Conservation (phyloP, 2,797 vertebrate genomes). For the Melanotaenia boesemani region DNA sequence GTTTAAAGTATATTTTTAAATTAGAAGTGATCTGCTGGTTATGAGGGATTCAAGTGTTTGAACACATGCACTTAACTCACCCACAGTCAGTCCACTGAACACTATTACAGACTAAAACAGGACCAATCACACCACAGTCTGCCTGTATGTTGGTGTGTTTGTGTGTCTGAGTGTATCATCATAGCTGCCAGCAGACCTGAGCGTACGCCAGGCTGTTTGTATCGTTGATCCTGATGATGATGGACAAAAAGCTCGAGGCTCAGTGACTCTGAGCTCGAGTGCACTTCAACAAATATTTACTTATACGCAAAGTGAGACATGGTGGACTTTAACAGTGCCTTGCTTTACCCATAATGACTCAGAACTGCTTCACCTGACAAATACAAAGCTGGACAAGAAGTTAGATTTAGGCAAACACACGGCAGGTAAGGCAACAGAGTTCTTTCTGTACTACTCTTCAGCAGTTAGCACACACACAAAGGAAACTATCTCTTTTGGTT, state of each 20-base stretch:
- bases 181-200: not conserved
- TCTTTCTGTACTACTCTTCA: too few species aligned
- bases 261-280: not conserved
- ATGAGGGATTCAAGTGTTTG: not conserved
- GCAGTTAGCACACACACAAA: too few species aligned
- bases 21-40: not conserved
- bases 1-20: not conserved
- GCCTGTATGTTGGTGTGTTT: not conserved
- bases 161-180: constrained; percentile 12
- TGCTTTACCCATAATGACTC: too few species aligned
- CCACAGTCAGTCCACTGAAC: constrained; percentile 6
- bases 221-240: not conserved
- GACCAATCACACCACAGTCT: constrained; percentile 7
- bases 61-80: not conserved
- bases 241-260: not conserved
- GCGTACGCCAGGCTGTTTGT: not conserved
- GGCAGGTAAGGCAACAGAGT: too few species aligned
- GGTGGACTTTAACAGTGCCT: too few species aligned
- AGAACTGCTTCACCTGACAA: too few species aligned
- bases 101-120: constrained; percentile 14
- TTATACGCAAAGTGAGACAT: not conserved
- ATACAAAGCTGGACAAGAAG: too few species aligned
- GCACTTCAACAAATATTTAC: not conserved
- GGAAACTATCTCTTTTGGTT: too few species aligned
- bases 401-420: too few species aligned